A percentile compares a stretch with the other conserved stretches of the same genome.
phyloP scores from a whole-genome alignment of 2,113 vertebrate species.

The Neofelis nebulosa region DNA sequence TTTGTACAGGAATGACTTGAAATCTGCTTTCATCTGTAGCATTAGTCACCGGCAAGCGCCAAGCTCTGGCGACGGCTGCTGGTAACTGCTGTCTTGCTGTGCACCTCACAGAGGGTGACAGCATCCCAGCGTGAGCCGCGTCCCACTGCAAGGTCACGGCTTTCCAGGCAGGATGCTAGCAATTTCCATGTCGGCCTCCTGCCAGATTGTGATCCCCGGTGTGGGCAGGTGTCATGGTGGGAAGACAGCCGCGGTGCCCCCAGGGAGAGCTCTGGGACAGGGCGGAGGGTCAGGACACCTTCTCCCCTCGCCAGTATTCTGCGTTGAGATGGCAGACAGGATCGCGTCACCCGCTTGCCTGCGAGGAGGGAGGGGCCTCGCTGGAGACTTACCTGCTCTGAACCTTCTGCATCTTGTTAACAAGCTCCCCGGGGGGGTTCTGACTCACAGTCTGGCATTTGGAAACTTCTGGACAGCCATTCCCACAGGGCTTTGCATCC shows the following conservation, averaged over 20 bases:
- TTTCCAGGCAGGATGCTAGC: too few species aligned
- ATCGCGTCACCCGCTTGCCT: not conserved
- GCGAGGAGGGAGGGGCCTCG: not conserved
- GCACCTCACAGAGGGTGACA: rapidly evolving
- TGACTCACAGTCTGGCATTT: not conserved
- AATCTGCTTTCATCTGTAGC: not conserved
- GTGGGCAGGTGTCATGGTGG: not conserved
- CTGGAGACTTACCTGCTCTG: rapidly evolving
- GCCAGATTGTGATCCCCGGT: rapidly evolving
- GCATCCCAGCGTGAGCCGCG: rapidly evolving
- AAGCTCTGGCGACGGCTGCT: not conserved
- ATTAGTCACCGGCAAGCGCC: rapidly evolving
- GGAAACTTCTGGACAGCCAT: not conserved
- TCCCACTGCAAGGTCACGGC: not conserved
- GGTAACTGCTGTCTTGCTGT: rapidly evolving
- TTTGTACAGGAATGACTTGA: not conserved
- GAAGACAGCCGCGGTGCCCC: rapidly evolving
- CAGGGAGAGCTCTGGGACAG: not conserved
- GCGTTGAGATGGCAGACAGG: rapidly evolving
- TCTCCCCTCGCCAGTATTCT: rapidly evolving
- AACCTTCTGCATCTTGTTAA: not conserved
- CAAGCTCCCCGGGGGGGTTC: not conserved
- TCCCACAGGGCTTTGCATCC: rapidly evolving
- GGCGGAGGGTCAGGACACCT: not conserved
- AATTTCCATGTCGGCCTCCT: not conserved